Evolutionary conservation across 2,888 invertebrate species (phyloP), one percentile per base, ranked within the genome.

Genomic region (Isotomurus palustris): DNA sequence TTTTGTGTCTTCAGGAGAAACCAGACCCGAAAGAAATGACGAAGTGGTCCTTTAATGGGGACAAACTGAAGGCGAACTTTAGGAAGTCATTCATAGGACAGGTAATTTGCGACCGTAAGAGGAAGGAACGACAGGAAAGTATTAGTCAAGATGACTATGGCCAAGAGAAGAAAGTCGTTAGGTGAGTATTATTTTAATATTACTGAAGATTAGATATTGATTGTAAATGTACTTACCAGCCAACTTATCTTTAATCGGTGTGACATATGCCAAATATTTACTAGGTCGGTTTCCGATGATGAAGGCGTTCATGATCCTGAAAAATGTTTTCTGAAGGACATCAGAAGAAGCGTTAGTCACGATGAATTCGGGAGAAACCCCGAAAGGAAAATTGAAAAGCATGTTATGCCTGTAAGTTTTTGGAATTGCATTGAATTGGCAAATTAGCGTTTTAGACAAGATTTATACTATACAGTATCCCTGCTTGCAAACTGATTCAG

Each of bases 91-190:
- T 43, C 5, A 43, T 43, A 19, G 56, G 58, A 28, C 54, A 62
- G 36, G 47, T 58, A 56, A 47, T 68, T 55, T 59, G 47, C 52
- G 69, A 69, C 43, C 55, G 83, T 56, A 83, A 83, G 73, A 78
- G 83, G 64, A 83, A 83, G 74, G 83, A 83, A 72, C 78, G 83
- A 43, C 80, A 82, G 71, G 83, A 83, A 74, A 82, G 82, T 73
- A 64, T 56, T 22, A 81, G 81, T 27, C 75, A 78, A 54, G n/a
- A n/a, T n/a, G n/a, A n/a, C n/a, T n/a, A n/a, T n/a, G 79, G 78
- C 45, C 79, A 79, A 69, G 83, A 83, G 72, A 78, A 82, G 56
- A 83, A 83, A 73, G 78, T 73, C 28, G 72, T 71, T 53, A 70
- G 71, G 70, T 72, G 51, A 61, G 56, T 36, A n/a, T n/a, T n/a